phyloP scores from a whole-genome alignment of 2,888 invertebrate species.

The Catocala sponsa region DNA sequence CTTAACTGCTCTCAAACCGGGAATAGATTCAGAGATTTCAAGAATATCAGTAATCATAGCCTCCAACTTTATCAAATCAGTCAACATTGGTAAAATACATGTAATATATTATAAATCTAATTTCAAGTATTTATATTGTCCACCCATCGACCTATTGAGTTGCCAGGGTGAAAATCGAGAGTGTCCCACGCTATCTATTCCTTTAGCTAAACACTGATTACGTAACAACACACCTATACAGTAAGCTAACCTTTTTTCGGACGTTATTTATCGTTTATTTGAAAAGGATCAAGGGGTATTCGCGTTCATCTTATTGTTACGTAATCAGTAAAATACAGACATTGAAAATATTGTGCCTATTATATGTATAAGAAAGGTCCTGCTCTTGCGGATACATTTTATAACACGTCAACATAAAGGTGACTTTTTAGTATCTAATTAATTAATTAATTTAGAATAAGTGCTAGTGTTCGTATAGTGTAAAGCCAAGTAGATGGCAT shows the following conservation, averaged over 20 bases:
- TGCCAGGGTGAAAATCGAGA: background rate
- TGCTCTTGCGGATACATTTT: background rate
- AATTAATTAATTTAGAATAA: too few relatives aligned
- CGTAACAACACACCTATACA: conserved; percentile 8
- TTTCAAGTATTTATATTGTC: too few relatives aligned
- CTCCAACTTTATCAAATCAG: too few relatives aligned
- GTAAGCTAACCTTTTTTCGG: conserved; percentile 20
- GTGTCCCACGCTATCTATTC: background rate
- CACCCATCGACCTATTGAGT: background rate
- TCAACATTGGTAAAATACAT: too few relatives aligned
- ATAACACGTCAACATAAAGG: too few relatives aligned
- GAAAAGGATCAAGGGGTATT: conserved; percentile 22
- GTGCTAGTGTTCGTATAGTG: too few relatives aligned
- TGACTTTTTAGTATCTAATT: too few relatives aligned
- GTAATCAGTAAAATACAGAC: conserved; percentile 18
- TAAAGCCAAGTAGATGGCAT: background rate
- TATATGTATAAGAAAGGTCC: background rate
- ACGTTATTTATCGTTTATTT: conserved; percentile 24
- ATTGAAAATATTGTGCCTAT: conserved; percentile 2
- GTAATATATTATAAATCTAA: too few relatives aligned
- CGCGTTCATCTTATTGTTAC: conserved; percentile 16
- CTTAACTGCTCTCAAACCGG: too few relatives aligned
- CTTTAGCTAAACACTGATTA: conserved; percentile 16
- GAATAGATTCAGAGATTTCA: too few relatives aligned
- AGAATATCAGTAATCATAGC: too few relatives aligned